Percentiles rank a stretch among this genome's conserved stretches.
Evolutionary conservation across 2,113 vertebrate species (phyloP).

Genomic region (Semicossyphus pulcher): DNA sequence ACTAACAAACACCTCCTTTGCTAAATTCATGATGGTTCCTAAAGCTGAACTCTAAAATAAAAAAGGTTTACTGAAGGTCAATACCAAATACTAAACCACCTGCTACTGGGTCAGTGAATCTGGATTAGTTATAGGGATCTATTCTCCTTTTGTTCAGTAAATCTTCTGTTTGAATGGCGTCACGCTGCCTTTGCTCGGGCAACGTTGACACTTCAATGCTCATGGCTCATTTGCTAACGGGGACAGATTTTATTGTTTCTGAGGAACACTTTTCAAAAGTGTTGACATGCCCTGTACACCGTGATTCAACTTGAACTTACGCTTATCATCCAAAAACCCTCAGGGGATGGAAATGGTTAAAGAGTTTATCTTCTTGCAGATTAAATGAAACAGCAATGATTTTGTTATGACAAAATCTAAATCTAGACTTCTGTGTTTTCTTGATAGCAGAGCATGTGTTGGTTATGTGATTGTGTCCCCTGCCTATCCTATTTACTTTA

Average conservation of each 20-base stretch:
- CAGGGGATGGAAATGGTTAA: conserved; percentile 60
- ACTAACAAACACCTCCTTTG: background rate
- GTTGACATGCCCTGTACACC: conserved; percentile 45
- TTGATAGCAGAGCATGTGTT: conserved; percentile 80
- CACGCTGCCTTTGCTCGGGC: conserved; percentile 44
- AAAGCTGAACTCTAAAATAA: conserved; percentile 7
- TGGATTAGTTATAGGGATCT: conserved; percentile 33
- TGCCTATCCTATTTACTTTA: conserved; percentile 83
- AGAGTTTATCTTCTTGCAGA: conserved; percentile 76
- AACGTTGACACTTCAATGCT: conserved; percentile 43
- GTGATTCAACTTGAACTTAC: conserved; percentile 60
- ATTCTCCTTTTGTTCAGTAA: conserved; percentile 37
- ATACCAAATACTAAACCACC: conserved; percentile 17
- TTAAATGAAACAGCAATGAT: conserved; percentile 79
- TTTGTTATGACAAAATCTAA: conserved; percentile 81
- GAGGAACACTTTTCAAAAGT: conserved; percentile 43
- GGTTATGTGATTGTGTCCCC: conserved; percentile 81
- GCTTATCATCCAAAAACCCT: conserved; percentile 65
- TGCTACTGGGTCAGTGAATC: conserved; percentile 24
- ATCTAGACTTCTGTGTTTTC: conserved; percentile 83
- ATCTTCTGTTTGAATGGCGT: conserved; percentile 49
- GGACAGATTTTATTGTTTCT: conserved; percentile 56
- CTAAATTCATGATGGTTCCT: background rate
- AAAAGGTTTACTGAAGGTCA: conserved; percentile 3
- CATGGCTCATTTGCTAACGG: conserved; percentile 61